Evolutionary conservation across 2,888 invertebrate species (phyloP).

Genomic region (Carpatolechia fugitivella): DNA sequence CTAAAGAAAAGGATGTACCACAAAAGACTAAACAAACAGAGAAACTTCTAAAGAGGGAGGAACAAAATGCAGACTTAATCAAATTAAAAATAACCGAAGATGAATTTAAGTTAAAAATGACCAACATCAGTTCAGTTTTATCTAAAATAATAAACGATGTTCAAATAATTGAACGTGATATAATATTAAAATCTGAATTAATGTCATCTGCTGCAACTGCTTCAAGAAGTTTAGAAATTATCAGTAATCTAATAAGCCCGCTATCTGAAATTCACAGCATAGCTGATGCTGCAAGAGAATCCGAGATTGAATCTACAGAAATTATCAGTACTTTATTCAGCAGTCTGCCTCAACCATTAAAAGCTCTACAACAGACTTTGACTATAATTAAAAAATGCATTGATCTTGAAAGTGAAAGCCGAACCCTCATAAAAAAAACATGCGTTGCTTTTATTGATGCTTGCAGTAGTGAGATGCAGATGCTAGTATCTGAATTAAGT

Average conservation of each 20-base stretch:
- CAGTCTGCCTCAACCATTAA: constrained; percentile 78
- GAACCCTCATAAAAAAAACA: constrained; percentile 83
- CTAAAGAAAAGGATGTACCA: neutral
- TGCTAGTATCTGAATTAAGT: constrained; percentile 67
- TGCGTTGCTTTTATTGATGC: constrained; percentile 83
- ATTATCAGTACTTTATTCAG: constrained; percentile 77
- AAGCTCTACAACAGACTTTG: constrained; percentile 81
- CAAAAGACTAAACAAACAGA: neutral
- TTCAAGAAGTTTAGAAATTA: constrained; percentile 82
- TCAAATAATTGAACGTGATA: constrained; percentile 81
- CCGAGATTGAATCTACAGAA: constrained; percentile 50
- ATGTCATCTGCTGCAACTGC: constrained; percentile 84
- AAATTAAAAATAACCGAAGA: constrained; percentile 35
- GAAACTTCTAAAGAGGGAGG: neutral
- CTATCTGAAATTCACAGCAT: constrained; percentile 82
- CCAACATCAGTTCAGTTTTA: constrained; percentile 40
- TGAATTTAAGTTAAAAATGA: constrained; percentile 47
- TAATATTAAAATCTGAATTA: constrained; percentile 81
- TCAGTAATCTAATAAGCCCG: constrained; percentile 81
- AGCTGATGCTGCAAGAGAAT: constrained; percentile 74
- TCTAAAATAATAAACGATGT: constrained; percentile 79
- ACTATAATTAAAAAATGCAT: constrained; percentile 84
- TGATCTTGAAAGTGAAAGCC: constrained; percentile 82
- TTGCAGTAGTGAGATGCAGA: constrained; percentile 77
- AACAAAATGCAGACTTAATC: neutral